Evolutionary conservation across 2,888 invertebrate genomes (phyloP).

Genomic region (Tinea trinotella): DNA sequence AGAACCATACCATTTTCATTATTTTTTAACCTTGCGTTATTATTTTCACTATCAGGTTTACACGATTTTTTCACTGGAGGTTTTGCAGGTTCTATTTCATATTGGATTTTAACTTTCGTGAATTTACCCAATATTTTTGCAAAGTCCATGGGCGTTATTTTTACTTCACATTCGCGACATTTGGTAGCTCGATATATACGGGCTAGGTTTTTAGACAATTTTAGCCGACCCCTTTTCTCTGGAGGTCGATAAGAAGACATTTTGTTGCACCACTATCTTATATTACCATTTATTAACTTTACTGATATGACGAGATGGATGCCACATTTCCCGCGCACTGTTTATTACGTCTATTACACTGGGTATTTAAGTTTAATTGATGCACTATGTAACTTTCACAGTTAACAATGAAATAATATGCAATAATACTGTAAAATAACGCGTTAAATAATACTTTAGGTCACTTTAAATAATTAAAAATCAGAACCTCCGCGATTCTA

Average conservation of each 20-base stretch:
- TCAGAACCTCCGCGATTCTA: slow-evolving; percentile 17
- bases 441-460: not conserved
- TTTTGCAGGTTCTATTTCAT: no score
- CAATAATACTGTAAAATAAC: not conserved
- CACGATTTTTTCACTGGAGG: no score
- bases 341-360: slow-evolving; percentile 27
- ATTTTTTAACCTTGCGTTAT: slow-evolving; percentile 45
- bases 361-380: not conserved
- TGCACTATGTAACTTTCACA: not conserved
- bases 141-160: slow-evolving; percentile 64
- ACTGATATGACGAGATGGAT: slow-evolving; percentile 22
- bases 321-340: slow-evolving; percentile 69
- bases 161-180: slow-evolving; percentile 59
- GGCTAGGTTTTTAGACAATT: slow-evolving; percentile 40
- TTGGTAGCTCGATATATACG: slow-evolving; percentile 55
- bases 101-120: slow-evolving; percentile 65
- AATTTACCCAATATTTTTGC: slow-evolving; percentile 65
- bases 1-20: slow-evolving; percentile 66
- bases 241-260: slow-evolving; percentile 8
- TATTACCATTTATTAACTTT: slow-evolving; percentile 16
- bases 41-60: slow-evolving; percentile 30
- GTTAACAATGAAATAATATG: not conserved
- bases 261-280: not conserved
- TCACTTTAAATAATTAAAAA: not conserved
- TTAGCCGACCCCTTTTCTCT: not conserved